Conservation (phyloP, 2,888 invertebrate genomes). For the Lobophora halterata region DNA sequence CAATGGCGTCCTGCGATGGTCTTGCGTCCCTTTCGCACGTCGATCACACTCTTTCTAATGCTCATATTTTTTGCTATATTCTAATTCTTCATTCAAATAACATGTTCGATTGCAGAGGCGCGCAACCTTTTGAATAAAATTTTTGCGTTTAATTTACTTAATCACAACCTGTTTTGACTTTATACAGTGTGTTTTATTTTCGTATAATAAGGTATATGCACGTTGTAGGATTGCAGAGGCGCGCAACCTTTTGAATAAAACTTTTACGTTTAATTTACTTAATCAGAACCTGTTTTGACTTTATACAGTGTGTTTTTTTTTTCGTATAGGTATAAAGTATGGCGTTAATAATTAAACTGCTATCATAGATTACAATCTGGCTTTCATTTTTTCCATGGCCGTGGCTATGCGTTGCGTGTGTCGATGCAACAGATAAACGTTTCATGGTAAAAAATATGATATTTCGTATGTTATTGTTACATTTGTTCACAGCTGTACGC, state of each 20-base stretch:
- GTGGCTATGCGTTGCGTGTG: slow-evolving; percentile 53
- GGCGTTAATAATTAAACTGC: slow-evolving; percentile 41
- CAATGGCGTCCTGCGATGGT: slow-evolving; percentile 57
- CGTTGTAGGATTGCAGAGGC: slow-evolving; percentile 71
- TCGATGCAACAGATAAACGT: slow-evolving; percentile 54
- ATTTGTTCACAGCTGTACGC: slow-evolving; percentile 45
- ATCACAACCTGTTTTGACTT: too few relatives aligned
- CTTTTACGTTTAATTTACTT: too few relatives aligned
- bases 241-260: slow-evolving; percentile 63
- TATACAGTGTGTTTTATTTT: slow-evolving; percentile 4
- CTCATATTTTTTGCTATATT: slow-evolving; percentile 77
- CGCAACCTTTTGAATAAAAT: slow-evolving; percentile 64
- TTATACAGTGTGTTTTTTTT: slow-evolving; percentile 3
- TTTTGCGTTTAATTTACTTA: too few relatives aligned
- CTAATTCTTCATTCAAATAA: slow-evolving; percentile 78
- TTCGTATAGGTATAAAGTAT: slow-evolving; percentile 15
- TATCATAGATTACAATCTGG: slow-evolving; percentile 59
- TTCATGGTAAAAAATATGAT: slow-evolving; percentile 45
- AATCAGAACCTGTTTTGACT: too few relatives aligned
- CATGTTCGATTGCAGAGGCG: slow-evolving; percentile 69
- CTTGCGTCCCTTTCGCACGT: slow-evolving; percentile 54
- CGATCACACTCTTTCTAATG: slow-evolving; percentile 70
- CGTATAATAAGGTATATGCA: slow-evolving; percentile 18
- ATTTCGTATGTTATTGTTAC: slow-evolving; percentile 42
- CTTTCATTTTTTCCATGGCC: slow-evolving; percentile 55